A percentile compares a stretch with the other conserved stretches of the same genome.
phyloP scores from a whole-genome alignment of 1,140 invertebrate species.

The Heliothis subflexa region DNA sequence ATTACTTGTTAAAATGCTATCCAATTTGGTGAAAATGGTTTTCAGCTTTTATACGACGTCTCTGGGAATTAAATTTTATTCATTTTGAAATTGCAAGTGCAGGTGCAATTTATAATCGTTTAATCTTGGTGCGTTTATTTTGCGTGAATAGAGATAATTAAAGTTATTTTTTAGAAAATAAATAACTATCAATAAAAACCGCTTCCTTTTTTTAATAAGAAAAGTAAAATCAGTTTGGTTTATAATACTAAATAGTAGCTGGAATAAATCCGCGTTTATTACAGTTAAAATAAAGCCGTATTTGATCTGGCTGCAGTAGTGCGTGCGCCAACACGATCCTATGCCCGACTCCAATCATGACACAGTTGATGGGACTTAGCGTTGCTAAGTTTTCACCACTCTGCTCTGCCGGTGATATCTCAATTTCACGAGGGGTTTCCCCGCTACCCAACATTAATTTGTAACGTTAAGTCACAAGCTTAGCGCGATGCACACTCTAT shows the following conservation, averaged over 20 bases:
- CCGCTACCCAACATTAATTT: slow-evolving; percentile 71
- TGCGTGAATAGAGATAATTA: too few species aligned
- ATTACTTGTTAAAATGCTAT: slow-evolving; percentile 34
- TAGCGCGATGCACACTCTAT: slow-evolving; percentile 4
- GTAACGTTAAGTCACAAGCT: slow-evolving; percentile 60
- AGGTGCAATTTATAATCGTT: too few species aligned
- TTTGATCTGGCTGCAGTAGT: slow-evolving; percentile 54
- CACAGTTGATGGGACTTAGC: slow-evolving; percentile 75
- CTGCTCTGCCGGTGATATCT: slow-evolving; percentile 69
- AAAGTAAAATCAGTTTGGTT: slow-evolving; percentile 8
- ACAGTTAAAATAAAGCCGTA: slow-evolving; percentile 46
- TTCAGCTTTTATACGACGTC: neutral
- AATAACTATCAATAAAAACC: neutral
- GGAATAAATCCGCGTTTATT: slow-evolving; percentile 13
- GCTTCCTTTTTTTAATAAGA: neutral
- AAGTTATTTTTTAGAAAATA: neutral
- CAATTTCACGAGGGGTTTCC: slow-evolving; percentile 76
- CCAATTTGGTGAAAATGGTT: slow-evolving; percentile 3
- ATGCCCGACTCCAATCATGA: slow-evolving; percentile 64
- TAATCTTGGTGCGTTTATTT: too few species aligned
- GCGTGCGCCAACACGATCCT: slow-evolving; percentile 40
- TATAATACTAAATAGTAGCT: slow-evolving; percentile 11
- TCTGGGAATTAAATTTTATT: too few species aligned
- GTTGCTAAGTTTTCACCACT: slow-evolving; percentile 81
- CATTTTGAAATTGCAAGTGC: too few species aligned